Percentiles rank a stretch among this genome's conserved stretches.
These are phyloP conservation scores for Andrena praecox DNA, from an alignment of 2,888 invertebrate genomes.

Conservation along the genomic window DNA sequence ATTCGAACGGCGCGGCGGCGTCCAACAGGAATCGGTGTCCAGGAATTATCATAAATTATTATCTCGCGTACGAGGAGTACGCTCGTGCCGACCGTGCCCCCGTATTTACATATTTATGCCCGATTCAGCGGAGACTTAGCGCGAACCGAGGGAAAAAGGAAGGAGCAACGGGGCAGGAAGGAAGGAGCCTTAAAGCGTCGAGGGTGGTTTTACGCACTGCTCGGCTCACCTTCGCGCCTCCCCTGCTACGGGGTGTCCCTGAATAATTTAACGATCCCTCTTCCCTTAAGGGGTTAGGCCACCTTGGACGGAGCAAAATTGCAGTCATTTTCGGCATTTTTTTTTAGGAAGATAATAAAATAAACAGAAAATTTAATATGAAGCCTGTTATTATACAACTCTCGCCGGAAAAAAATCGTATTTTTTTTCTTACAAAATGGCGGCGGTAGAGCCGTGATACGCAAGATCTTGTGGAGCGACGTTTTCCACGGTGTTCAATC, in stretches of 20 bases:
- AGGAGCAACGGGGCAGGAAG: conserved; percentile 24
- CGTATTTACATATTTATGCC: conserved; percentile 73
- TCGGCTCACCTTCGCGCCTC: conserved; percentile 42
- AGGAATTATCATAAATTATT: conserved; percentile 76
- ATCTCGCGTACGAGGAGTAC: conserved; percentile 38
- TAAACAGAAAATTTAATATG: too few relatives aligned
- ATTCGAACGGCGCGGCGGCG: background rate
- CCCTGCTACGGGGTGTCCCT: conserved; percentile 3
- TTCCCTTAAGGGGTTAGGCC: too few relatives aligned
- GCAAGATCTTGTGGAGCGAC: too few relatives aligned
- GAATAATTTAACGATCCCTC: conserved; percentile 64
- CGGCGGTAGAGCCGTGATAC: too few relatives aligned
- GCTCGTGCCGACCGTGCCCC: conserved; percentile 12
- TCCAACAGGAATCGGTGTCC: conserved; percentile 67
- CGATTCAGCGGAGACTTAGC: conserved; percentile 25
- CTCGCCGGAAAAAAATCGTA: too few relatives aligned
- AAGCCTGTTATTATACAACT: too few relatives aligned
- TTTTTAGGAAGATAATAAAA: too few relatives aligned
- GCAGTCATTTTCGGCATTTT: too few relatives aligned
- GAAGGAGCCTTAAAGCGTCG: conserved; percentile 21
- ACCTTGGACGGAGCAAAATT: too few relatives aligned
- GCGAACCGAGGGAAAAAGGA: conserved; percentile 11
- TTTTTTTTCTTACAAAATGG: too few relatives aligned
- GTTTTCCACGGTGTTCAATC: too few relatives aligned
- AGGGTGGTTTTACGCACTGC: conserved; percentile 56